Evolutionary conservation across 2,888 invertebrate genomes (phyloP).

Genomic region (Epirrhoe tristata): DNA sequence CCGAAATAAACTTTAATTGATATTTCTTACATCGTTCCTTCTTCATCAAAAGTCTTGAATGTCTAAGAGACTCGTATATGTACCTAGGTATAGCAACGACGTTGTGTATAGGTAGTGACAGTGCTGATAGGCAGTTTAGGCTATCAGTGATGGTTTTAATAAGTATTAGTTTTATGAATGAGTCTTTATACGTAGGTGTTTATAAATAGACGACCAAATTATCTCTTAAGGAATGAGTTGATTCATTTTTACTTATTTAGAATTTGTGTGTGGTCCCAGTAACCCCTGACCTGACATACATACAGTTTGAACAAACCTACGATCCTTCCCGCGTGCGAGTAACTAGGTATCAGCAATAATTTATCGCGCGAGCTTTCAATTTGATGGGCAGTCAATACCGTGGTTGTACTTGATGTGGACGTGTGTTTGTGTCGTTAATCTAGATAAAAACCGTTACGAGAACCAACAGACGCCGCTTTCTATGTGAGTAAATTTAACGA

Average conservation of each 20-base stretch:
- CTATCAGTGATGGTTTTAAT: background rate
- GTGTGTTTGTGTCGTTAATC: constrained; percentile 53
- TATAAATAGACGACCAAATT: background rate
- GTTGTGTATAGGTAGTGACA: background rate
- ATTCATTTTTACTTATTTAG: constrained; percentile 7
- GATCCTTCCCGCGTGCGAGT: constrained; percentile 40
- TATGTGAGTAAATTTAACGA: constrained; percentile 37
- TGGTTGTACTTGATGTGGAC: constrained; percentile 61
- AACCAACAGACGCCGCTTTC: constrained; percentile 28
- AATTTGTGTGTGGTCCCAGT: constrained; percentile 33
- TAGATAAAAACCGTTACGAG: constrained; percentile 32
- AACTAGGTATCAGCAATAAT: constrained; percentile 54
- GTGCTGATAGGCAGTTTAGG: too few relatives aligned
- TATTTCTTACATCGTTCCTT: constrained; percentile 23
- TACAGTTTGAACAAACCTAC: constrained; percentile 27
- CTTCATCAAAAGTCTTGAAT: background rate
- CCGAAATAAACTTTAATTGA: constrained; percentile 41
- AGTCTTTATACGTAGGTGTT: background rate
- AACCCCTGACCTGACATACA: constrained; percentile 42
- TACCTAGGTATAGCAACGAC: background rate
- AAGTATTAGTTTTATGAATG: background rate
- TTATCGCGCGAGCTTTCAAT: constrained; percentile 61
- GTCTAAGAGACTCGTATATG: background rate
- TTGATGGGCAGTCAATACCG: constrained; percentile 65
- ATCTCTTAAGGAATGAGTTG: background rate